Percentiles rank a stretch among this genome's conserved stretches.
These are phyloP conservation scores for Papilio xuthus DNA, from an alignment of 1,140 invertebrate genomes.

Conservation along the genomic window DNA sequence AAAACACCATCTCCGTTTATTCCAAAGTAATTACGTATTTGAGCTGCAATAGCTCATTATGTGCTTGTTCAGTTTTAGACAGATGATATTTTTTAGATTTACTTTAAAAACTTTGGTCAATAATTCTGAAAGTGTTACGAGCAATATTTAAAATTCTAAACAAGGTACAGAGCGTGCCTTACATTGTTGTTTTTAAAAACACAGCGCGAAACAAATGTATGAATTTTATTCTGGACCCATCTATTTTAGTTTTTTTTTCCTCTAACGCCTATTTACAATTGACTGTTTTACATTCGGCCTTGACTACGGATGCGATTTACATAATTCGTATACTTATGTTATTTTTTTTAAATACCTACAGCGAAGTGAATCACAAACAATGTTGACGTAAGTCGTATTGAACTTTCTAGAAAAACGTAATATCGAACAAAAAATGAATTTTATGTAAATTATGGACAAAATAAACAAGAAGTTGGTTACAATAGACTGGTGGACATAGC, in stretches of 20 bases:
- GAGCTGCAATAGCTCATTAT: neutral
- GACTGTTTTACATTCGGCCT: slow-evolving; percentile 45
- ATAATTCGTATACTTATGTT: neutral
- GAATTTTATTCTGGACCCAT: slow-evolving; percentile 36
- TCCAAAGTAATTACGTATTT: neutral
- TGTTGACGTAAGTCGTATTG: neutral
- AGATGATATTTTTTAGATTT: neutral
- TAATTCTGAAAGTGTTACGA: neutral
- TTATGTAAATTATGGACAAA: neutral
- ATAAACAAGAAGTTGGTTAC: neutral
- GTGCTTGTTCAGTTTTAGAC: neutral
- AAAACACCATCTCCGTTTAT: neutral
- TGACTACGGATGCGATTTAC: slow-evolving; percentile 24
- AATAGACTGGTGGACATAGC: neutral
- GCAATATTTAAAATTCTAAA: slow-evolving; percentile 11
- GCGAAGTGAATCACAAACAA: neutral
- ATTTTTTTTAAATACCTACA: neutral
- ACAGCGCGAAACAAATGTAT: slow-evolving; percentile 28
- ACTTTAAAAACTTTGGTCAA: neutral
- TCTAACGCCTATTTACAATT: slow-evolving; percentile 34
- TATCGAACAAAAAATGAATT: neutral
- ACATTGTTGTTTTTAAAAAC: slow-evolving; percentile 35
- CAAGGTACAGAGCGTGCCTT: neutral
- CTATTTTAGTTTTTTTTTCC: slow-evolving; percentile 40
- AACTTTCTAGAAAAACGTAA: slow-evolving; percentile 7